These are phyloP conservation scores for Bombyx huttoni DNA, from an alignment of 2,888 invertebrate genomes.

Conservation along the genomic window DNA sequence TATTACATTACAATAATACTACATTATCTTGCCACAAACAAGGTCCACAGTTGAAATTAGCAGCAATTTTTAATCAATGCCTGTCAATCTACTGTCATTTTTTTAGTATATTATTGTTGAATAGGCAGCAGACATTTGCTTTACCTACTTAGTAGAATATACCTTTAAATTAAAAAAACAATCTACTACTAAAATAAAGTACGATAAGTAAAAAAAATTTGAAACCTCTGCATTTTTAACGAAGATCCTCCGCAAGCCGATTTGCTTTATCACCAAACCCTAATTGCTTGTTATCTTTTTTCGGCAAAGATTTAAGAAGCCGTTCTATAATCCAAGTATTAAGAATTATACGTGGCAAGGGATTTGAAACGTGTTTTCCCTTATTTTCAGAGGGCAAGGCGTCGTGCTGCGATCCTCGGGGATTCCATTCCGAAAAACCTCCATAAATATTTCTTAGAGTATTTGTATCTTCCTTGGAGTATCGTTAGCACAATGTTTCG, in stretches of 20 bases:
- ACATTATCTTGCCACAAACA: too few relatives aligned
- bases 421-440: conserved; percentile 67
- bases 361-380: conserved; percentile 63
- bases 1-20: too few relatives aligned
- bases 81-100: too few relatives aligned
- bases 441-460: conserved; percentile 72
- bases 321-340: conserved; percentile 65
- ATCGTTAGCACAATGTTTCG: conserved; percentile 64
- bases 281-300: conserved; percentile 67
- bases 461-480: conserved; percentile 69
- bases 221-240: not conserved
- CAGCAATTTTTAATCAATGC: too few relatives aligned
- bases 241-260: not conserved
- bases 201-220: not conserved
- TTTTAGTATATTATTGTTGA: too few relatives aligned
- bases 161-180: too few relatives aligned
- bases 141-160: too few relatives aligned
- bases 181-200: not conserved
- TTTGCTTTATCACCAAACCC: conserved; percentile 17
- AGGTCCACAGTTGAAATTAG: too few relatives aligned
- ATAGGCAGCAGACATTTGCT: too few relatives aligned
- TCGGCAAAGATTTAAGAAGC: conserved; percentile 60
- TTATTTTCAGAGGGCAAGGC: conserved; percentile 51
- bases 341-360: conserved; percentile 65
- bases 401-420: conserved; percentile 48